Percentiles rank a stretch among this genome's conserved stretches.
Conservation (phyloP, 2,113 vertebrate genomes). For the Heptranchias perlo region DNA sequence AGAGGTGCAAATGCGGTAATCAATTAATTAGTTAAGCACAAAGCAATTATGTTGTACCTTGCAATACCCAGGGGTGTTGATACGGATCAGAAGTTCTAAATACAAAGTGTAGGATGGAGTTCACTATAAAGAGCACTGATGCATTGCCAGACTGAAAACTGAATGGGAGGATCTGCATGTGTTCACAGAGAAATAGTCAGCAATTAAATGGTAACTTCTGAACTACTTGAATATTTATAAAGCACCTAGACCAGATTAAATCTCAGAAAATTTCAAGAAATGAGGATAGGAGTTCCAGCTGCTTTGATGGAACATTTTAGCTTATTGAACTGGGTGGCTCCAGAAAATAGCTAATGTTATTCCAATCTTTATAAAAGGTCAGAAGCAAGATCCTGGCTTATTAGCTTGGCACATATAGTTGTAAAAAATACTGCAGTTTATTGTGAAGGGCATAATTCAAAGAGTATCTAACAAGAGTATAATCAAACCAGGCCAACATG, state of each 20-base stretch:
- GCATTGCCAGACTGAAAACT: background rate
- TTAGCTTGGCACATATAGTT: background rate
- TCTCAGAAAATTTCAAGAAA: slow-evolving; percentile 8
- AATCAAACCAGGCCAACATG: background rate
- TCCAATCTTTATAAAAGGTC: background rate
- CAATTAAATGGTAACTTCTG: background rate
- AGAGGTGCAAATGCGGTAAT: background rate
- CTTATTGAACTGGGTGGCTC: background rate
- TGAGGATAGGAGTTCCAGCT: background rate
- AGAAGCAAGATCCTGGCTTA: background rate
- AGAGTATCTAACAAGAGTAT: background rate
- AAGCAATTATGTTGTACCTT: background rate
- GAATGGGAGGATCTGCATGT: background rate
- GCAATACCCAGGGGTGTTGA: background rate
- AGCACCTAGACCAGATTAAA: background rate
- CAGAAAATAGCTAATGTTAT: background rate
- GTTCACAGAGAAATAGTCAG: background rate
- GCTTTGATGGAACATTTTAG: background rate
- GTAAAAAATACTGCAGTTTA: background rate
- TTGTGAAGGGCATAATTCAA: background rate
- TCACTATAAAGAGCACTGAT: background rate
- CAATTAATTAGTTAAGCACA: background rate
- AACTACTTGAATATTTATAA: background rate
- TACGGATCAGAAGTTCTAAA: background rate
- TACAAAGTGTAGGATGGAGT: background rate